phyloP scores from a whole-genome alignment of 1,140 invertebrate genomes.

The Armadillidium nasatum region DNA sequence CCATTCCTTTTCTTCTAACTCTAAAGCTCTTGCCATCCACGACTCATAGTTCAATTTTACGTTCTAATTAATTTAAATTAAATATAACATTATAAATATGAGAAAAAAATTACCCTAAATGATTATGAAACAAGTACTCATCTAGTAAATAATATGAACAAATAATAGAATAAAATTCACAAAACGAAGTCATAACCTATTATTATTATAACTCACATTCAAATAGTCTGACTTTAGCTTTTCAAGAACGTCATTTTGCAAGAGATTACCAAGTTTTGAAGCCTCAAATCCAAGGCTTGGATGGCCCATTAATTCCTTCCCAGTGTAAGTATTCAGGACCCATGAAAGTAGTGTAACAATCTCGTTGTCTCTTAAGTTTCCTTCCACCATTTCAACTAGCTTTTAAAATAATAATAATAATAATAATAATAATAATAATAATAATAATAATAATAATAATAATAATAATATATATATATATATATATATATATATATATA shows the following conservation, averaged over 20 bases:
- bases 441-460: no score
- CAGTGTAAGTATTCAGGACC: conserved; percentile 81
- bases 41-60: conserved; percentile 89
- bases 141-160: no score
- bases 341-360: conserved; percentile 90
- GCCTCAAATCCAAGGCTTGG: conserved; percentile 78
- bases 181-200: no score
- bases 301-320: conserved; percentile 78
- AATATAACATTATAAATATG: no score
- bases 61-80: conserved; percentile 54
- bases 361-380: conserved; percentile 90
- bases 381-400: conserved; percentile 79
- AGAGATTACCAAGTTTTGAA: conserved; percentile 61
- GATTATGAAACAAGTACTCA: no score
- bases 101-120: no score
- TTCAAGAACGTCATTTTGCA: conserved; percentile 68
- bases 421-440: not conserved
- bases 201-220: conserved; percentile 50
- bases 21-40: conserved; percentile 92
- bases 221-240: conserved; percentile 77
- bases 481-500: no score
- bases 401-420: conserved; percentile 47
- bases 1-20: conserved; percentile 81
- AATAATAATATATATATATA: no score
- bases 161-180: no score